These are phyloP conservation scores for Ibycter americanus DNA, from an alignment of 2,797 vertebrate species.

Conservation along the genomic window DNA sequence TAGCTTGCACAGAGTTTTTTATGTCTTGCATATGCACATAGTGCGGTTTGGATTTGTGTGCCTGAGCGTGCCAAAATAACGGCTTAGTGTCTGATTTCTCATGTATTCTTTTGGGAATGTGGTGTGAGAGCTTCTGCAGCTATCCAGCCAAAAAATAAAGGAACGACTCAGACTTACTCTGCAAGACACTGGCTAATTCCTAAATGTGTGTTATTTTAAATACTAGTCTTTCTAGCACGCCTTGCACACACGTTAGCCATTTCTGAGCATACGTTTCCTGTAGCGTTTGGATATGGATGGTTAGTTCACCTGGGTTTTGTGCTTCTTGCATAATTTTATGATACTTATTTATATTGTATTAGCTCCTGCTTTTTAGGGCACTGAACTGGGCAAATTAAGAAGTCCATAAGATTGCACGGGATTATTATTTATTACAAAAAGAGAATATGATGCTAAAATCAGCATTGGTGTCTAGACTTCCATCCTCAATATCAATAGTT, in stretches of 20 bases:
- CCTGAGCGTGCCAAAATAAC: fast-evolving
- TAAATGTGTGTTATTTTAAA: background rate
- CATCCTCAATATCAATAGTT: background rate
- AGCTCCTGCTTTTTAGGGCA: background rate
- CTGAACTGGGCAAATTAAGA: background rate
- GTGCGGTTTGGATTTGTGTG: background rate
- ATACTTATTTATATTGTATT: background rate
- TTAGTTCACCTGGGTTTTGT: background rate
- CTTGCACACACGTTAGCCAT: fast-evolving
- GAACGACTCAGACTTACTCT: background rate
- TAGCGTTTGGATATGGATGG: background rate
- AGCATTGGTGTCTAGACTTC: background rate
- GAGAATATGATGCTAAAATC: background rate
- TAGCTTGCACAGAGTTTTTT: background rate
- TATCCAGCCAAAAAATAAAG: background rate
- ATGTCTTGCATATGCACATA: fast-evolving
- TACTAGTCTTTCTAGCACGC: background rate
- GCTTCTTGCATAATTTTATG: background rate
- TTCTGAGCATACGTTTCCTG: background rate
- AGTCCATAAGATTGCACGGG: background rate
- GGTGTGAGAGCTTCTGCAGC: background rate
- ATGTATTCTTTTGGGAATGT: background rate
- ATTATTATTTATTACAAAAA: background rate
- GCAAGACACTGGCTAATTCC: background rate
- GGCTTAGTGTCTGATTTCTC: background rate